Base-by-base conservation (phyloP, 2,888 invertebrate species). In the Scaptomyza cyrtandrae region DNA sequence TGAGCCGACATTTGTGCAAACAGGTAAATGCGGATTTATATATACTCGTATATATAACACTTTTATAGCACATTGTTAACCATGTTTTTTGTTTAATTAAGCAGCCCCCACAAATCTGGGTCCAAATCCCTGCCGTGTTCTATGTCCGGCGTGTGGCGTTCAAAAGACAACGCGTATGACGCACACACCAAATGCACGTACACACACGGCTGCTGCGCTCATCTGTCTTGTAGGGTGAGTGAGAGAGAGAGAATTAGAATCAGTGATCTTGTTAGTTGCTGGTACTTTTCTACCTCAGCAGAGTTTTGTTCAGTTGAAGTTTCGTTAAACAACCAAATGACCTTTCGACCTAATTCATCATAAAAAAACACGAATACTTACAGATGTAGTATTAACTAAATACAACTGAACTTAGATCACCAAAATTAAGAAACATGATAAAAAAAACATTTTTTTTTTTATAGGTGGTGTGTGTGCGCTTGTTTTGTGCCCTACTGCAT, bases 381-480 rank as follows among this genome's bases (percentile, higher is more conserved):
- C n/a, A n/a, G n/a, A n/a, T n/a, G n/a, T n/a, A n/a, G n/a, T n/a
- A n/a, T n/a, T n/a, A n/a, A n/a, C n/a, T n/a, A n/a, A n/a, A n/a
- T n/a, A n/a, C n/a, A n/a, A 19, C 19, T 19, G 19, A 19, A 19
- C 19, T 19, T 19, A 19, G 19, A 19, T 19, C 19, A 24, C 24
- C 5, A 24, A 24, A 29, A 29, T 29, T 6, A 29, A 29, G 29
- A 29, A 7, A 29, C 7, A 7, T 29, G 0, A 7, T 29, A 7
- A 29, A 29, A 29, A 29, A 6, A 6, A 7, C 5, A 6, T 7
- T 10, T 33, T 33, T 10, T 10, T 2, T 56, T 55, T 14, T 49
- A 2, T 24, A 91, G 91, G 27, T 91, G 91, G 90, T 91, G 91
- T 77, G 90, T 90, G 58, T 91, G 90, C 66, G 91, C 91, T n/a